These are phyloP conservation scores for Eilema griseolum DNA, from an alignment of 2,888 invertebrate genomes.

Conservation along the genomic window DNA sequence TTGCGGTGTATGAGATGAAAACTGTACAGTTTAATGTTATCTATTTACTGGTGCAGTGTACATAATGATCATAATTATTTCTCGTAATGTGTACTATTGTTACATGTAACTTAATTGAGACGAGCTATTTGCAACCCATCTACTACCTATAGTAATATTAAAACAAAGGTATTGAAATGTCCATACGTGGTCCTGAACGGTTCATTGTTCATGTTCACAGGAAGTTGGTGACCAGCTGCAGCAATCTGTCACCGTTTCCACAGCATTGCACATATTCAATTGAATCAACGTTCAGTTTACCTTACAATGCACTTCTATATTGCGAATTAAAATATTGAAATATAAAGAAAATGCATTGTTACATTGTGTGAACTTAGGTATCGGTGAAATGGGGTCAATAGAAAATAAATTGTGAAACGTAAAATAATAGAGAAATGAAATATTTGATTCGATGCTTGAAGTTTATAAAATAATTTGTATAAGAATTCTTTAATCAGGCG, in stretches of 20 bases:
- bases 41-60: too few species aligned
- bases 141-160: not conserved
- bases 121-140: not conserved
- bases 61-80: too few species aligned
- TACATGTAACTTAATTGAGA: not conserved
- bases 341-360: not conserved
- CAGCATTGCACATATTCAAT: conserved; percentile 19
- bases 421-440: not conserved
- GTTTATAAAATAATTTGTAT: not conserved
- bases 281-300: conserved; percentile 12
- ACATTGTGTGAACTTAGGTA: not conserved
- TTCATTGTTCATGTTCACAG: conserved; percentile 8
- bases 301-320: not conserved
- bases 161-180: not conserved
- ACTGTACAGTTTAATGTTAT: too few species aligned
- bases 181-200: not conserved
- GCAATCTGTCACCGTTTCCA: conserved; percentile 22
- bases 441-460: not conserved
- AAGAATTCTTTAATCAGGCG: not conserved
- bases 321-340: conserved; percentile 4
- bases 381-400: not conserved
- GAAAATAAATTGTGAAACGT: not conserved
- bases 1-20: too few species aligned
- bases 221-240: not conserved
- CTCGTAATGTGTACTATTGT: too few species aligned